Conservation (phyloP, 2,113 vertebrate genomes). For the Tinamus guttatus region DNA sequence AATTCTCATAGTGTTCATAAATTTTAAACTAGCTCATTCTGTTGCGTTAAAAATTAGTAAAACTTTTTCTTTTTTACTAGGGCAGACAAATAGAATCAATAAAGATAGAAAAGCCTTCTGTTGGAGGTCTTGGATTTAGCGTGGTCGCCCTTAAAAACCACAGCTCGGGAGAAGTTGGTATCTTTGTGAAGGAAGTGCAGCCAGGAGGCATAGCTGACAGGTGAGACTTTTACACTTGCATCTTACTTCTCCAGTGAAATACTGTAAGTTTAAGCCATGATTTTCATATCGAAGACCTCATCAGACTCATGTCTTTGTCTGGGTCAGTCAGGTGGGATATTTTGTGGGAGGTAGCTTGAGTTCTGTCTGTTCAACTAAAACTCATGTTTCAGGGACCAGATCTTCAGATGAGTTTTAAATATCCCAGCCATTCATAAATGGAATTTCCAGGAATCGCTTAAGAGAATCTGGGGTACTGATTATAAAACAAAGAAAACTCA, state of each 20-base stretch:
- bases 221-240: conserved; percentile 72
- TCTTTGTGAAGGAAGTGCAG: conserved; percentile 93
- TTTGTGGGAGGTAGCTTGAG: conserved; percentile 20
- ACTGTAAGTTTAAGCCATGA: too few relatives aligned
- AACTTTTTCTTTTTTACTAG: conserved; percentile 72
- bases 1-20: conserved; percentile 25
- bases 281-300: background rate
- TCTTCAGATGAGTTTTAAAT: conserved; percentile 54
- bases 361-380: conserved; percentile 13
- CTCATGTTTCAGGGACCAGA: conserved; percentile 20
- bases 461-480: conserved; percentile 19
- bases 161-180: conserved; percentile 80
- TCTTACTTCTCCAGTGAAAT: too few relatives aligned
- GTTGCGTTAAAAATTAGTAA: conserved; percentile 18
- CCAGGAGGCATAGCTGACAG: conserved; percentile 91
- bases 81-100: conserved; percentile 87
- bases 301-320: background rate
- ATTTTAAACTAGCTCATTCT: background rate
- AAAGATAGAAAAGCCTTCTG: conserved; percentile 85
- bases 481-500: conserved; percentile 32
- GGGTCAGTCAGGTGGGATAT: conserved; percentile 18
- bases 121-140: conserved; percentile 93
- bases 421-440: background rate
- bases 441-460: conserved; percentile 56
- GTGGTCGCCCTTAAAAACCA: conserved; percentile 89